Percentiles rank a stretch among this genome's conserved stretches.
These are phyloP conservation scores for Tokudaia tokunoshimensis DNA, from an alignment of 2,797 vertebrate species.

Conservation along the genomic window DNA sequence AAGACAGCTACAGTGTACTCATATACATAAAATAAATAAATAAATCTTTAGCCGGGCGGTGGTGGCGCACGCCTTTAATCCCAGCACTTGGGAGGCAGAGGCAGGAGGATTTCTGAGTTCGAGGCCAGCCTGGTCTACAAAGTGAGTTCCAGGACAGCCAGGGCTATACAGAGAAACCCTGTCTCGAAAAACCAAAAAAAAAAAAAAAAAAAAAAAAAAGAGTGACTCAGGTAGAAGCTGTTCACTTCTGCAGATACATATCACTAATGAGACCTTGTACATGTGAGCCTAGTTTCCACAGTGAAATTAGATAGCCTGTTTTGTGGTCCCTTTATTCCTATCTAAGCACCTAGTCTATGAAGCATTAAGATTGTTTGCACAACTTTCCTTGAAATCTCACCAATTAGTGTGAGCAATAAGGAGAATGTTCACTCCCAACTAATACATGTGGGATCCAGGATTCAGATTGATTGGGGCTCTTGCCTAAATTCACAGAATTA, in stretches of 20 bases:
- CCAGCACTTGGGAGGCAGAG: too few species aligned
- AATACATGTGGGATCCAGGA: background rate
- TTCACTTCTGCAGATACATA: background rate
- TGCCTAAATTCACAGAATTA: background rate
- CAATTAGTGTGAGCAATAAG: background rate
- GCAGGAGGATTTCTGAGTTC: too few species aligned
- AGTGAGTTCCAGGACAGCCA: too few species aligned
- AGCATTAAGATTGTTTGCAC: background rate
- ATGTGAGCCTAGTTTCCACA: background rate
- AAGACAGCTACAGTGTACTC: too few species aligned
- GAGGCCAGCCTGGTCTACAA: too few species aligned
- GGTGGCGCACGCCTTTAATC: too few species aligned
- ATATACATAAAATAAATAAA: too few species aligned
- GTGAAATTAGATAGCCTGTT: background rate
- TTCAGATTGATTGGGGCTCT: background rate
- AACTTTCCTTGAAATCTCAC: background rate
- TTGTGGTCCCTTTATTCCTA: background rate
- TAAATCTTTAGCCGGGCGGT: too few species aligned
- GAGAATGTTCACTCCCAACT: background rate
- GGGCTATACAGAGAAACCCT: too few species aligned
- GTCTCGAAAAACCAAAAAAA: too few species aligned
- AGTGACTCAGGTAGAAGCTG: constrained; percentile 52
- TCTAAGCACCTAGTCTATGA: background rate
- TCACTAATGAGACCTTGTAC: background rate
- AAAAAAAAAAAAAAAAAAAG: too few species aligned